These are phyloP conservation scores for Cylloceria caligata DNA, from an alignment of 2,888 invertebrate genomes.

Conservation along the genomic window DNA sequence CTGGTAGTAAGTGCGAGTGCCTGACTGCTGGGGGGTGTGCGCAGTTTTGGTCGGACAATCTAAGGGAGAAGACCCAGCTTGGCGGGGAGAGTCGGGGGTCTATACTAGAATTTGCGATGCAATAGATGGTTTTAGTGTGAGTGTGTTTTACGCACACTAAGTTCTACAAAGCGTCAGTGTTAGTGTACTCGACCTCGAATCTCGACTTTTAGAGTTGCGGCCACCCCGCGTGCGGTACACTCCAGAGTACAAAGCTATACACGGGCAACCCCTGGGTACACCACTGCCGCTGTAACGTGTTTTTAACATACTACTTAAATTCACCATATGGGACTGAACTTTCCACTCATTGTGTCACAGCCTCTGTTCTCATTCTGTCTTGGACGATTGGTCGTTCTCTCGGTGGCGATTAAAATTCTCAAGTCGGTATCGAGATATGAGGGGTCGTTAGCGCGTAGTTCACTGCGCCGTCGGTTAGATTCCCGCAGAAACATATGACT, in stretches of 20 bases:
- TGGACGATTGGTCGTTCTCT: conserved; percentile 2
- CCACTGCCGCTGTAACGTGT: conserved; percentile 52
- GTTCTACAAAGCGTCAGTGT: conserved; percentile 10
- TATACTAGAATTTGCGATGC: not conserved
- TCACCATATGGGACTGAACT: conserved; percentile 65
- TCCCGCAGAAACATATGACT: too few relatives aligned
- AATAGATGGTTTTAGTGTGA: conserved; percentile 25
- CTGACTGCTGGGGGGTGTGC: not conserved
- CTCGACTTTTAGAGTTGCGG: conserved; percentile 65
- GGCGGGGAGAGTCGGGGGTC: too few relatives aligned
- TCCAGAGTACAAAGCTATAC: conserved; percentile 35
- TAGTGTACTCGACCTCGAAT: conserved; percentile 72
- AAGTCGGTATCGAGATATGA: not conserved
- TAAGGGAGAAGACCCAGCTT: conserved; percentile 33
- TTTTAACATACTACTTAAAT: conserved; percentile 65
- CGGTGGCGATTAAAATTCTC: conserved; percentile 19
- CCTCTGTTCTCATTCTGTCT: conserved; percentile 5
- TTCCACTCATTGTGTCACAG: conserved; percentile 41
- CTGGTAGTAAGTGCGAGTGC: conserved; percentile 39
- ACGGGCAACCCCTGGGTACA: conserved; percentile 64
- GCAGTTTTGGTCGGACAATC: conserved; percentile 29
- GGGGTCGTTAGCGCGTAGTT: too few relatives aligned
- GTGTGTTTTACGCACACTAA: too few relatives aligned
- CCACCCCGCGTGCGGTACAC: conserved; percentile 70
- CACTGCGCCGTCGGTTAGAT: too few relatives aligned